Evolutionary conservation across 2,888 invertebrate genomes (phyloP).

Genomic region (Dryobotodes eremita): DNA sequence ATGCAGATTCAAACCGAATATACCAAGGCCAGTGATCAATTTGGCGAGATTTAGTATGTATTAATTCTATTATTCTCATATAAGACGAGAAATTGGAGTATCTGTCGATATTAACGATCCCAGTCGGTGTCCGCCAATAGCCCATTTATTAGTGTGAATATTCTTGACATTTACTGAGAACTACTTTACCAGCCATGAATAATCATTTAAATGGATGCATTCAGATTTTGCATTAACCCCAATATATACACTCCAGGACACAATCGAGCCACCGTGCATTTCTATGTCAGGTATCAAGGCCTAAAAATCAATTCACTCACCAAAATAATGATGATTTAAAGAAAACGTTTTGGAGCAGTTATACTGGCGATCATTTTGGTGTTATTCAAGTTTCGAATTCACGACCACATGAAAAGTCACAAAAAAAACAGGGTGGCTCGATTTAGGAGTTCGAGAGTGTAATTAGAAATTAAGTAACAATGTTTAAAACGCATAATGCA

Average conservation of each 20-base stretch:
- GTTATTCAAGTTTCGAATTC: no score
- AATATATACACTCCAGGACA: not conserved
- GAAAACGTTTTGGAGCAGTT: no score
- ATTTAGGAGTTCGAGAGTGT: no score
- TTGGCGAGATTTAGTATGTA: constrained; percentile 5
- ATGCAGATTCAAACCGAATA: constrained; percentile 20
- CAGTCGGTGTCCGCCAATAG: not conserved
- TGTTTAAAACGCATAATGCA: no score
- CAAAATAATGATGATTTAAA: no score
- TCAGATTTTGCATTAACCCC: not conserved
- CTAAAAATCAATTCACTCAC: no score
- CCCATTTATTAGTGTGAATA: not conserved
- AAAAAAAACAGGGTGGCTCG: no score
- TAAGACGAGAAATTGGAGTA: constrained; percentile 18
- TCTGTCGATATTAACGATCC: constrained; percentile 19
- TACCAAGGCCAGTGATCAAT: constrained; percentile 24
- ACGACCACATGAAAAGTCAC: no score
- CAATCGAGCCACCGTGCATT: no score
- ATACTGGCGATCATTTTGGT: no score
- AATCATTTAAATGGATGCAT: not conserved
- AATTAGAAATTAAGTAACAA: no score
- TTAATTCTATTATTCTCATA: constrained; percentile 27
- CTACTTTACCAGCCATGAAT: not conserved
- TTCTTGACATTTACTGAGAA: constrained; percentile 2
- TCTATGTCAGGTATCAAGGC: no score